These are phyloP conservation scores for Campylomormyrus tamandua DNA, from an alignment of 2,113 vertebrate genomes.

Conservation along the genomic window DNA sequence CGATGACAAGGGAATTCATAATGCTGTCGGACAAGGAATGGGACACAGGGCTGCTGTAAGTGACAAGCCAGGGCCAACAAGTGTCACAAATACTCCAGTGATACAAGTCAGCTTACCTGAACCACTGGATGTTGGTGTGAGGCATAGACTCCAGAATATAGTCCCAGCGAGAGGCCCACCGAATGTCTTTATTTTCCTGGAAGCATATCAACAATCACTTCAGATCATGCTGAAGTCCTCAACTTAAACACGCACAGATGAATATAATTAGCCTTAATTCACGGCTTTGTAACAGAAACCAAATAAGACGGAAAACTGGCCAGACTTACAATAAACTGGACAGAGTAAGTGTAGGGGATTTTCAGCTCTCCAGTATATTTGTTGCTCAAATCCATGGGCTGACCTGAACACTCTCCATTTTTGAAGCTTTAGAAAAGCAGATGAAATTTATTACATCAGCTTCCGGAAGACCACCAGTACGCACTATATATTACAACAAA, in stretches of 20 bases:
- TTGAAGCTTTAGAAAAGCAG: conserved; percentile 62
- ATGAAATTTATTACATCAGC: background rate
- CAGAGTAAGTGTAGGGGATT: conserved; percentile 79
- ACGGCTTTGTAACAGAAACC: background rate
- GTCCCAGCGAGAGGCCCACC: conserved; percentile 93
- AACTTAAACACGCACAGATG: background rate
- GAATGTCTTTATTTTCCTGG: conserved; percentile 74
- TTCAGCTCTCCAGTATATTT: conserved; percentile 63
- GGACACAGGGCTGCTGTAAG: background rate
- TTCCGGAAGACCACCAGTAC: background rate
- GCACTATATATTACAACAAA: background rate
- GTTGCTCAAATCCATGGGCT: conserved; percentile 80
- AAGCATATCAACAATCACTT: conserved; percentile 20
- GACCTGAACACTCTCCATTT: conserved; percentile 75
- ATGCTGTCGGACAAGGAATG: conserved; percentile 60
- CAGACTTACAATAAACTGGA: conserved; percentile 71
- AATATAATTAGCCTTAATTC: background rate
- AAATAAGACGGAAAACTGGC: background rate
- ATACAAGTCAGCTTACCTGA: conserved; percentile 64
- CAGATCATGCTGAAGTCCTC: background rate
- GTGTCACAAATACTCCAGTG: background rate
- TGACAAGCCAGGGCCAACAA: background rate
- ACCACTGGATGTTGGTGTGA: conserved; percentile 93
- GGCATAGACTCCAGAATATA: conserved; percentile 96
- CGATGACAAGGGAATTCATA: conserved; percentile 93